phyloP scores from a whole-genome alignment of 1,140 invertebrate species.

The Eurosta solidaginis region DNA sequence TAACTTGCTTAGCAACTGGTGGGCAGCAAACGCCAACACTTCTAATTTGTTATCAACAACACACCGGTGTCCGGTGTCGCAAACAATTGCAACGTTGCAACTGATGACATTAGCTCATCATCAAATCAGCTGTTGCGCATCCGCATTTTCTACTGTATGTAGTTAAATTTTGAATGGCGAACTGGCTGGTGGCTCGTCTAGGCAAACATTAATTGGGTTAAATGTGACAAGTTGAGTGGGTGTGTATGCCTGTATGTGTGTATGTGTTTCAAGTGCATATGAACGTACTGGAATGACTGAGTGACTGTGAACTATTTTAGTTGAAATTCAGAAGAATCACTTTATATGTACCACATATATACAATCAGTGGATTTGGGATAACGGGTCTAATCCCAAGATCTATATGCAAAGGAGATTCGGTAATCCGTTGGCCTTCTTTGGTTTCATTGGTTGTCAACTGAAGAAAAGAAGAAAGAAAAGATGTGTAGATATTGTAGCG shows the following conservation, averaged over 20 bases:
- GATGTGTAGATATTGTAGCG: too few relatives aligned
- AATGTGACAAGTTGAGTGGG: background rate
- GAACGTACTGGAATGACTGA: background rate
- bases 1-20: background rate
- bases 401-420: too few relatives aligned
- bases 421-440: too few relatives aligned
- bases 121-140: slow-evolving; percentile 13
- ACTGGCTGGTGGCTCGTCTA: background rate
- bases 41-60: background rate
- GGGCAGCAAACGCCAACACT: background rate
- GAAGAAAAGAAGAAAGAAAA: too few relatives aligned
- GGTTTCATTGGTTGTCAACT: too few relatives aligned
- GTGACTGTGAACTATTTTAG: background rate
- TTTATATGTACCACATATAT: too few relatives aligned
- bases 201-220: slow-evolving; percentile 15
- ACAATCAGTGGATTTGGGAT: too few relatives aligned
- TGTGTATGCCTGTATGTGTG: background rate
- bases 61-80: slow-evolving; percentile 15
- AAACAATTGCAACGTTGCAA: background rate
- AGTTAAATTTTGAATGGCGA: too few relatives aligned
- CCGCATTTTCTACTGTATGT: slow-evolving; percentile 24
- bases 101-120: slow-evolving; percentile 14
- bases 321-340: too few relatives aligned
- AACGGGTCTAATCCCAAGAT: too few relatives aligned
- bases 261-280: background rate